Evolutionary conservation across 2,797 vertebrate species (phyloP), one percentile per base, ranked within the genome.

Genomic region (Gadopsis marmoratus): DNA sequence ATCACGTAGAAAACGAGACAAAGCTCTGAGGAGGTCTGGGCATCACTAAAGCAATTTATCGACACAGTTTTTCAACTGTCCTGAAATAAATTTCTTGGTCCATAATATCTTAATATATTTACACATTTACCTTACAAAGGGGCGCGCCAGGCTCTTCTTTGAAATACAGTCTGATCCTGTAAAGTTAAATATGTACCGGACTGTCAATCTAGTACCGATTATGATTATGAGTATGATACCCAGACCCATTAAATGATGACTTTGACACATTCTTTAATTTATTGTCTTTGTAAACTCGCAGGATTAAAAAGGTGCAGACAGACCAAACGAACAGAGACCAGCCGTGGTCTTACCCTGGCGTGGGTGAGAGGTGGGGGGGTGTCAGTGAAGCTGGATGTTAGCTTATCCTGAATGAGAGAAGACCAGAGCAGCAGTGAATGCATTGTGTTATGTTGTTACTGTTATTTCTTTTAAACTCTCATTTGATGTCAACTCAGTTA

Each of bases 361-460:
- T 78, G 83, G 80, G 89, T 88, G 92, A 86, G 87, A 74, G 87
- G 33, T 86, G 91, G 88, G 80, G 84, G 82, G 75, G 88, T 91
- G 91, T 88, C 93, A 93, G 88, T 92, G 92, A 94, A 91, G 93
- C 71, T 91, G 91, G 89, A 85, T 85, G 86, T 91, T 92, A 92
- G 86, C 66, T 94, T 91, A 93, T 82, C 93, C 93, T 94, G 90
- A 88, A 77, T 91, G 86, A 93, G 89, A 94, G 83, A 94, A 93
- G 88, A 94, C 91, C 93, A 94, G 76, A 95, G 90, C 87, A 92
- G 92, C 85, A 87, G 78, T 91, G 85, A 93, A 92, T 89, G 88
- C 86, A 31, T 53, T 76, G 71, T 39, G 76, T 84, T 73, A 72
- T 21, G 68, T 54, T 77, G 65, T 76, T 78, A 73, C 23, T 76